phyloP scores from a whole-genome alignment of 1,140 invertebrate genomes.

The Solenopsis invicta region DNA sequence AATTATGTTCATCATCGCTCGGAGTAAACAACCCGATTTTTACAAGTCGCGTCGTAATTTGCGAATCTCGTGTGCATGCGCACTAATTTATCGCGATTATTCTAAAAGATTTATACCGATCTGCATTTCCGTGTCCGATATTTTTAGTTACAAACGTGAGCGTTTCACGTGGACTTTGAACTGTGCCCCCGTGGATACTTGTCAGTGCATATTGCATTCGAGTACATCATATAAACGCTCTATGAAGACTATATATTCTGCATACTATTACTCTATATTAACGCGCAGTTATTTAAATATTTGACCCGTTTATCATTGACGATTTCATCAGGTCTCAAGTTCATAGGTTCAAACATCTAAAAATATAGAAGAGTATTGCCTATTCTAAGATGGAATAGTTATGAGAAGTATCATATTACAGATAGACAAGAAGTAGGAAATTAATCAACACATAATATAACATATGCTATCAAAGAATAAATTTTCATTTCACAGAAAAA shows the following conservation, averaged over 20 bases:
- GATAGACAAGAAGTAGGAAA: background rate
- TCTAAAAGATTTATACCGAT: background rate
- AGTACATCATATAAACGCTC: background rate
- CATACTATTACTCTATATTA: background rate
- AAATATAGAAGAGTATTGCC: background rate
- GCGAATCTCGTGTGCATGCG: background rate
- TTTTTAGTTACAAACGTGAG: constrained; percentile 5
- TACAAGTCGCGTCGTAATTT: background rate
- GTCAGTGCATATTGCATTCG: background rate
- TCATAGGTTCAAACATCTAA: background rate
- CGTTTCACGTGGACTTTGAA: background rate
- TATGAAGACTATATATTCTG: background rate
- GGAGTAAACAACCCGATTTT: background rate
- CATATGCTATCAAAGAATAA: background rate
- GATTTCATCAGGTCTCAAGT: background rate
- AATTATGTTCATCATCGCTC: background rate
- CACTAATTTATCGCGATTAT: background rate
- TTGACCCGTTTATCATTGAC: background rate
- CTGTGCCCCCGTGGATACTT: background rate
- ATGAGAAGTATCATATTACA: background rate
- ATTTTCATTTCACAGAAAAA: background rate
- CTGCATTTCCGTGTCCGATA: background rate
- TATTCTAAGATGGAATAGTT: background rate
- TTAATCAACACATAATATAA: background rate
- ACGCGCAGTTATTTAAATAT: background rate